Evolutionary conservation across 2,797 vertebrate species (phyloP), one percentile per base, ranked within the genome.

Genomic region (Sternarchorhynchus goeldii): DNA sequence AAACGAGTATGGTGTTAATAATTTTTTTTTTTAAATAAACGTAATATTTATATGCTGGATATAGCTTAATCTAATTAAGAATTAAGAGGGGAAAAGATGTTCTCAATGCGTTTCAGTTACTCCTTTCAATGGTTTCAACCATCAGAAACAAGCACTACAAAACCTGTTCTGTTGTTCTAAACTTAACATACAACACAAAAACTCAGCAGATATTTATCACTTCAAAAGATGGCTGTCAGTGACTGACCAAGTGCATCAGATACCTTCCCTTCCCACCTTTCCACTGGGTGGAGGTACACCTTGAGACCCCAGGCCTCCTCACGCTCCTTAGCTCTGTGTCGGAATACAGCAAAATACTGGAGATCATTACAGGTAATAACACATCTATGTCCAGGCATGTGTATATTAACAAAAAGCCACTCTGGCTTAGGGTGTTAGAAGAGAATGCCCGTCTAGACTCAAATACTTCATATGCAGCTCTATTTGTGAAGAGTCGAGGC

Each of bases 361-460:
- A 74, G 55, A 60, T 56, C 4, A 29, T 66, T 60, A 73, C 36
- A 56, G 45, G 79, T 57, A 36, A 76, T 76, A 68, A 60, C 53
- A 56, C 45, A 71, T 53, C 56, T 45, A 32, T 34, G 67, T 31
- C 58, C 32, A 7, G 45, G 50, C 45, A 5, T 71, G 66, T 78
- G 68, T 77, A 79, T 65, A 65, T 63, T 75, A 36, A 70, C 18
- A 50, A 72, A 65, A 79, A 59, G 18, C 56, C 72, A 53, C 59
- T 32, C 29, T 71, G 71, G 59, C 59, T 58, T 64, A 4, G 55
- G 53, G 85, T 88, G 45, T 89, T 88, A 89, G 87, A 88, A 86
- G 83, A 88, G 72, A 81, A 82, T 77, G 68, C 86, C 73, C 66
- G 32, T 70, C 21, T 58, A 72, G 32, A 50, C 18, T 74, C 74